These are phyloP conservation scores for Micropoecilia bifurca DNA, from an alignment of 2,797 vertebrate genomes.

Conservation along the genomic window DNA sequence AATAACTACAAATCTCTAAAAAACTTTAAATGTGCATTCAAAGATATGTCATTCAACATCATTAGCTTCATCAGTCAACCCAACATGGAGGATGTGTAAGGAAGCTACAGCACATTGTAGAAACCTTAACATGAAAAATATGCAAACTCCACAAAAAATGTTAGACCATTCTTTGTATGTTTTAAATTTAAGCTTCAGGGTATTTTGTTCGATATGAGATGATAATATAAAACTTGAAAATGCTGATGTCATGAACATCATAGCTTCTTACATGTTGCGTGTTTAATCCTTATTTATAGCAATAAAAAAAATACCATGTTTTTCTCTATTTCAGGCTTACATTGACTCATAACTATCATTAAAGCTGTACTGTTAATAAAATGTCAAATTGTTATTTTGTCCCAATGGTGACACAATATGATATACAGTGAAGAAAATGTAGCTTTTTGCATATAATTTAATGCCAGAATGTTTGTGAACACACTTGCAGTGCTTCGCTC, in stretches of 20 bases:
- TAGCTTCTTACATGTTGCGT: neutral
- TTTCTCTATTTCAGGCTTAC: neutral
- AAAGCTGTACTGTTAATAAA: slow-evolving; percentile 6
- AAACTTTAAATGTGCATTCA: neutral
- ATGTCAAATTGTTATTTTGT: slow-evolving; percentile 13
- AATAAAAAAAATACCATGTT: neutral
- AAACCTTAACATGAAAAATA: neutral
- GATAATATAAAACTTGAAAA: neutral
- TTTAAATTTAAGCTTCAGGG: neutral
- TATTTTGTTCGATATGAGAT: neutral
- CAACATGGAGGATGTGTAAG: neutral
- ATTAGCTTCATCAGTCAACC: neutral
- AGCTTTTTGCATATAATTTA: slow-evolving; percentile 45
- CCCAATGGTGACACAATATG: slow-evolving; percentile 29
- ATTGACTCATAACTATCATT: slow-evolving; percentile 32
- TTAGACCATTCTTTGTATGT: neutral
- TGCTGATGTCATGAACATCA: neutral
- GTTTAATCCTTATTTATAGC: neutral
- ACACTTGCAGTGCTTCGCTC: slow-evolving; percentile 5
- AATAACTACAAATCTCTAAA: neutral
- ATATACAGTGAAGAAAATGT: slow-evolving; percentile 7
- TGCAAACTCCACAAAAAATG: neutral
- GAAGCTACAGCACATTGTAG: neutral
- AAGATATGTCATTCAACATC: neutral
- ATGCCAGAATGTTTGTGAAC: slow-evolving; percentile 12